These are phyloP conservation scores for Julus scandinavius DNA, from an alignment of 2,888 invertebrate genomes.

Conservation along the genomic window DNA sequence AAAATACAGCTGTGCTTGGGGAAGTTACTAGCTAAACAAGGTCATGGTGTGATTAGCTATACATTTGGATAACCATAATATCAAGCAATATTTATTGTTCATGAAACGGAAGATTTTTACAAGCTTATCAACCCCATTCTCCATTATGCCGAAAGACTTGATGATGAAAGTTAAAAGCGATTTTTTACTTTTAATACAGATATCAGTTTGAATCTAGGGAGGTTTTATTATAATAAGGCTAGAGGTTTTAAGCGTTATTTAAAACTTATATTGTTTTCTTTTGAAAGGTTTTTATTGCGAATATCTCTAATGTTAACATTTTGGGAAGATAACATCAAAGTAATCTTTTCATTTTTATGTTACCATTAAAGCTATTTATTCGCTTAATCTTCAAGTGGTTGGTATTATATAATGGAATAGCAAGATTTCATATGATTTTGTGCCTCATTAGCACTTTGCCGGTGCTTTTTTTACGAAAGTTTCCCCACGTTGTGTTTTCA, in stretches of 20 bases:
- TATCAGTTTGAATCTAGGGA: not conserved
- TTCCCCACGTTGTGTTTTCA: too few relatives aligned
- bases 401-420: too few relatives aligned
- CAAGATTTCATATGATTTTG: too few relatives aligned
- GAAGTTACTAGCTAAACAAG: not conserved
- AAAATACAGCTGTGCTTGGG: not conserved
- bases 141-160: constrained; percentile 10
- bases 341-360: not conserved
- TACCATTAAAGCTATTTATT: not conserved
- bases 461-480: too few relatives aligned
- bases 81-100: constrained; percentile 33
- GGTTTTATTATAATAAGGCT: not conserved
- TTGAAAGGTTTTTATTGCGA: not conserved
- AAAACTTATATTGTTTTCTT: not conserved
- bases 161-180: not conserved
- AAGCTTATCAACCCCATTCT: not conserved
- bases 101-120: not conserved
- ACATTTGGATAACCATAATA: not conserved
- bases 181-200: not conserved
- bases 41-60: not conserved
- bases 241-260: not conserved
- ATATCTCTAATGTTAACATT: not conserved
- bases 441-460: too few relatives aligned
- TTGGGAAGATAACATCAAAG: not conserved
- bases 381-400: too few relatives aligned